Evolutionary conservation across 2,888 invertebrate genomes (phyloP).

Genomic region (Agrochola litura): DNA sequence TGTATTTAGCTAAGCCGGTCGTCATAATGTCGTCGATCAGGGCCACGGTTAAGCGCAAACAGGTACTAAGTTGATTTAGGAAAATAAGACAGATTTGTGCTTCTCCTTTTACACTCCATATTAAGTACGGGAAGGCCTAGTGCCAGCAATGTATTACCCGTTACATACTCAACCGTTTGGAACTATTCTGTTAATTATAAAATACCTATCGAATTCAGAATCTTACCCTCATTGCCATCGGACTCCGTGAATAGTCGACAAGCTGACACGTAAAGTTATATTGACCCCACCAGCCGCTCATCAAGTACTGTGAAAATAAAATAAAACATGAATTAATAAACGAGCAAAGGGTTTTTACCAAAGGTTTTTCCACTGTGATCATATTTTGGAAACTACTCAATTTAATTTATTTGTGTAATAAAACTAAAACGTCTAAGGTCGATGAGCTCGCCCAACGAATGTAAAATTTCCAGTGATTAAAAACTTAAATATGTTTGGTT

Average conservation of each 20-base stretch:
- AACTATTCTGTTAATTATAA: background rate
- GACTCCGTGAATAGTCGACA: constrained; percentile 95
- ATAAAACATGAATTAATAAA: constrained; percentile 7
- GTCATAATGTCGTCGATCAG: constrained; percentile 15
- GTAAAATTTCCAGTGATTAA: background rate
- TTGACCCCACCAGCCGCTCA: constrained; percentile 95
- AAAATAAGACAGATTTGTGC: constrained; percentile 16
- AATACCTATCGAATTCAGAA: background rate
- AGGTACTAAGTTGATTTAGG: constrained; percentile 29
- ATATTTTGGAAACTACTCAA: constrained; percentile 5
- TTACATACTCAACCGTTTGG: background rate
- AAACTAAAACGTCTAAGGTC: constrained; percentile 20
- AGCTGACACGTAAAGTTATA: constrained; percentile 97
- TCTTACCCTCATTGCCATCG: constrained; percentile 93
- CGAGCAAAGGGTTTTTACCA: background rate
- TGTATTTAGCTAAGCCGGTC: constrained; percentile 20
- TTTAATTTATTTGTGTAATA: background rate
- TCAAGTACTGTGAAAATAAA: constrained; percentile 89
- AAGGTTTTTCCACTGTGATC: background rate
- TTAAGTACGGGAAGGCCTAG: background rate
- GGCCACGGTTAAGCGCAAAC: constrained; percentile 17
- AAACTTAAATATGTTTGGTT: background rate
- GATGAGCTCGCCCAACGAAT: constrained; percentile 2
- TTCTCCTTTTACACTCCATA: background rate
- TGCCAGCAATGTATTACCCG: too few species aligned